phyloP scores from a whole-genome alignment of 64 coral and sea anemone genomes.

The Montipora efflorescens region DNA sequence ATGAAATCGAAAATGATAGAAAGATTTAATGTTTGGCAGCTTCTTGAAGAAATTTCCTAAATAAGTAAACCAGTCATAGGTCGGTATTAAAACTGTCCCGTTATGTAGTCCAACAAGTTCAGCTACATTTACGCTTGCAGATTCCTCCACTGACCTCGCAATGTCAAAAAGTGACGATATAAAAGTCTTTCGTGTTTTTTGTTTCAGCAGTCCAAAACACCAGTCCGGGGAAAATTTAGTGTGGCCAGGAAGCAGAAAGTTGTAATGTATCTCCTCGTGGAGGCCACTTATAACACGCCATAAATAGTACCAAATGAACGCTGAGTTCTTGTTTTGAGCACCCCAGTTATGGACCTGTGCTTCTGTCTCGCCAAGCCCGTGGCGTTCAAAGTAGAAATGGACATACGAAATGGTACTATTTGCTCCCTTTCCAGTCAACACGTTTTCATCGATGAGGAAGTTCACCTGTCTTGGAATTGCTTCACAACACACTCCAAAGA shows the following conservation, averaged over 20 bases:
- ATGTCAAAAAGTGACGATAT: background rate
- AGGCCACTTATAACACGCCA: background rate
- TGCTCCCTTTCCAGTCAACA: background rate
- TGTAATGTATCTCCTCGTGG: background rate
- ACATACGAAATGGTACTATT: conserved; percentile 17
- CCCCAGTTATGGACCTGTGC: conserved; percentile 38
- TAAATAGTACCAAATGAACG: background rate
- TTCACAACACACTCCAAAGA: background rate
- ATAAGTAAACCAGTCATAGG: conserved; percentile 54
- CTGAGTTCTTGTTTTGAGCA: conserved; percentile 21
- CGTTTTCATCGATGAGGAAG: conserved; percentile 7
- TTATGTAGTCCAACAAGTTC: conserved; percentile 60
- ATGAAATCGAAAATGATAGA: conserved; percentile 51
- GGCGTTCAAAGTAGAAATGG: background rate
- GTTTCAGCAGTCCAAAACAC: background rate
- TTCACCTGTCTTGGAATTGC: background rate
- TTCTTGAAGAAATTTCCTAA: conserved; percentile 36
- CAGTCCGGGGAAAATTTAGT: conserved; percentile 20
- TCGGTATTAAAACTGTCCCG: conserved; percentile 46
- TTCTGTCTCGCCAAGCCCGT: background rate
- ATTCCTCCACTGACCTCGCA: background rate
- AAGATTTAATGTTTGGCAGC: conserved; percentile 9
- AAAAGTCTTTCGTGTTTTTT: background rate
- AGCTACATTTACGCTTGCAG: conserved; percentile 23
- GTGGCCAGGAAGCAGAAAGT: background rate